These are phyloP conservation scores for Vanessa atalanta DNA, from an alignment of 1,140 invertebrate genomes.

Conservation along the genomic window DNA sequence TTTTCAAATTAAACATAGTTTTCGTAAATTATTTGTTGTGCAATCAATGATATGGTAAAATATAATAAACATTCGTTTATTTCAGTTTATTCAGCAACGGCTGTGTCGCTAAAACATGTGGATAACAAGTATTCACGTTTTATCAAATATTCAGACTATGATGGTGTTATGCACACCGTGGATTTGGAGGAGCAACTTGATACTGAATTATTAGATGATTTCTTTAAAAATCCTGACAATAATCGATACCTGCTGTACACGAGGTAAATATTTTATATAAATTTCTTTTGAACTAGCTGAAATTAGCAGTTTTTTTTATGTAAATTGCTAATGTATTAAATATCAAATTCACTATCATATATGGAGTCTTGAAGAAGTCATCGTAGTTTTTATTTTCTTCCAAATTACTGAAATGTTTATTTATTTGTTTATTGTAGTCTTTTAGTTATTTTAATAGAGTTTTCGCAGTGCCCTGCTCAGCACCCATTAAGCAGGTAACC, in stretches of 20 bases:
- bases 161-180: conserved; percentile 52
- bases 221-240: conserved; percentile 49
- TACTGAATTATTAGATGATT: conserved; percentile 41
- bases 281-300: no score
- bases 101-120: conserved; percentile 3
- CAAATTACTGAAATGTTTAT: no score
- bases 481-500: no score
- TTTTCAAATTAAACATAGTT: no score
- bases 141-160: conserved; percentile 52
- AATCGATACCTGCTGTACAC: conserved; percentile 61
- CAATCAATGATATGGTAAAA: not conserved
- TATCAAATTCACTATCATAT: no score
- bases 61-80: not conserved
- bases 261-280: conserved; percentile 45
- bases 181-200: conserved; percentile 58
- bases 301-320: no score
- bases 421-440: no score
- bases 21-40: not conserved
- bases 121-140: conserved; percentile 46
- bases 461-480: no score
- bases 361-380: no score
- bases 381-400: no score
- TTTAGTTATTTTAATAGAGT: no score
- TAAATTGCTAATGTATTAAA: no score
- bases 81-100: conserved; percentile 18